Evolutionary conservation across 2,113 vertebrate genomes (phyloP).

Genomic region (Neodontobutis hainanensis): DNA sequence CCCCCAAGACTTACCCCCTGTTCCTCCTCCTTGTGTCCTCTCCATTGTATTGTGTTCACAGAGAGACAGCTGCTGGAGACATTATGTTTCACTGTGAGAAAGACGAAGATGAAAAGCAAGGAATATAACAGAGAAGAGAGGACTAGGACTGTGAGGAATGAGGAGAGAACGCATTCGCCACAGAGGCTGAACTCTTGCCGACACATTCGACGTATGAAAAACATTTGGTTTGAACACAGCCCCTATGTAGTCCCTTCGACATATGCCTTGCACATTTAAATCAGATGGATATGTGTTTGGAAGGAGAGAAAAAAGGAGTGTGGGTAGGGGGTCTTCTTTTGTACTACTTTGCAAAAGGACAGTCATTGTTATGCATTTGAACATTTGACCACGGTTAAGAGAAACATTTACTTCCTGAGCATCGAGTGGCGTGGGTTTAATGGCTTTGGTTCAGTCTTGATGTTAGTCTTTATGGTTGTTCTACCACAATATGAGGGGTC

Average conservation of each 20-base stretch:
- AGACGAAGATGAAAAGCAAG: conserved; percentile 16
- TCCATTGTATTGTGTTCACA: conserved; percentile 54
- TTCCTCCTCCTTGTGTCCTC: conserved; percentile 38
- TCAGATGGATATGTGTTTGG: conserved; percentile 20
- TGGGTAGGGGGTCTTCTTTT: conserved; percentile 2
- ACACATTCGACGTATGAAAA: conserved; percentile 15
- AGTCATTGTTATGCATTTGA: conserved; percentile 19
- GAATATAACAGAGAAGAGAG: conserved; percentile 9
- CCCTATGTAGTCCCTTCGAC: conserved; percentile 22
- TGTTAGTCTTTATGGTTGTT: conserved; percentile 42
- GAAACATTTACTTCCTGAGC: conserved; percentile 28
- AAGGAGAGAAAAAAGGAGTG: neutral
- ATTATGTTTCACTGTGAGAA: conserved; percentile 50
- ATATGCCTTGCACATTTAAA: conserved; percentile 55
- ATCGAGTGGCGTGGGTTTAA: conserved; percentile 19
- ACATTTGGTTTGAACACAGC: conserved; percentile 52
- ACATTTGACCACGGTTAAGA: conserved; percentile 18
- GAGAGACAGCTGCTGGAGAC: conserved; percentile 71
- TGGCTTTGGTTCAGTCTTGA: conserved; percentile 29
- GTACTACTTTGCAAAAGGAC: conserved; percentile 27
- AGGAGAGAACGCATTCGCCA: conserved; percentile 36
- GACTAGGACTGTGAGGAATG: conserved; percentile 28
- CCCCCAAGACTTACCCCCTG: conserved; percentile 38
- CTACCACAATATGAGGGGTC: conserved; percentile 42
- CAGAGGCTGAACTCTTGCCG: conserved; percentile 45